Base-by-base conservation (phyloP, 2,113 vertebrate genomes). In the Peromyscus polionotus region DNA sequence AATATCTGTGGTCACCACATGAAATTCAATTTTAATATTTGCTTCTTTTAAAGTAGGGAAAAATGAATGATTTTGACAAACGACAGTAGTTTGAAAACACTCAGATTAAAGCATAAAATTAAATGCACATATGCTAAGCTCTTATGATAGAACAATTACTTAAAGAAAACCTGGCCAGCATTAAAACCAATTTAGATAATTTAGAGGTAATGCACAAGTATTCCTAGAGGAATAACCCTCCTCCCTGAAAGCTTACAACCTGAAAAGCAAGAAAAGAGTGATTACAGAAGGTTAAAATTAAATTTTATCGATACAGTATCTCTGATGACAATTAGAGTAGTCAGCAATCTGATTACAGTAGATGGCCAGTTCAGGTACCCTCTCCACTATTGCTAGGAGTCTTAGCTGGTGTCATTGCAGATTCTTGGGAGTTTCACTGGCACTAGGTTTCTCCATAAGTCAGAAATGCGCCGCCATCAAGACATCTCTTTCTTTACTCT, bases 121-220 rank as follows among this genome's bases (percentile, higher is more conserved):
- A 84, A 0, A 96, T 93, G n/a, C 75, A 96, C 14, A 16, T 90
- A 51, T 88, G 84, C 28, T 67, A 8, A 67, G 39, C 16, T 85
- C 2, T 11, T 85, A 42, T 65, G 39, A 19, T 65, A 67, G n/a
- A 63, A 77, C 6, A 76, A 77, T 19, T 68, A 22, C 42, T 81
- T 80, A n/a, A 70, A 86, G 61, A 81, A 79, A 91, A 63, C 7
- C 20, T 45, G 12, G 1, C 26, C 20, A 83, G 14, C 39, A 77
- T 87, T 93, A 89, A 94, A 93, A 42, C 1, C 11, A 22, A 85
- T 70, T 93, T 90, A 86, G 42, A 67, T 72, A 39, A 92, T n/a
- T 39, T 86, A 39, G 13, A 65, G 10, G n/a, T 36, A 81, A 51
- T 81, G 76, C 12, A 68, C 48, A 51, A 93, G 67, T 45, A 17